Conservation (phyloP, 2,113 vertebrate species). For the Lagopus muta region DNA sequence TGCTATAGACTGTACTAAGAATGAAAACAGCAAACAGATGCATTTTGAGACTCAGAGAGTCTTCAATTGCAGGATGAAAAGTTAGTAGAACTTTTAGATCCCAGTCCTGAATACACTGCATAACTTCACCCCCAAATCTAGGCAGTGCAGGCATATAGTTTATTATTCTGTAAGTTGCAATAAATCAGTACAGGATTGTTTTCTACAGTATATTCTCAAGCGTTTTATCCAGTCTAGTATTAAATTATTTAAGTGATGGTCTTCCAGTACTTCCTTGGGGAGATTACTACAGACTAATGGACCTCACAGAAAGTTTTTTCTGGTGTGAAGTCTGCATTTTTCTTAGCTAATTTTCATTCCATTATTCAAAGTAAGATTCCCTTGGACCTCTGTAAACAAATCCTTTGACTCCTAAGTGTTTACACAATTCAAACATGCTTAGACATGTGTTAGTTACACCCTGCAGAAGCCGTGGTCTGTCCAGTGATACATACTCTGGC, state of each 20-base stretch:
- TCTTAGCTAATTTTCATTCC: background rate
- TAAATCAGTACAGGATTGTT: constrained; percentile 9
- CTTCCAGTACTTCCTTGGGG: background rate
- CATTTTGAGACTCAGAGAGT: background rate
- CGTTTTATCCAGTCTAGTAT: constrained; percentile 5
- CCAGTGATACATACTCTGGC: background rate
- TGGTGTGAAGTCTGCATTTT: constrained; percentile 8
- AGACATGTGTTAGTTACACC: background rate
- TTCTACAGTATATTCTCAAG: background rate
- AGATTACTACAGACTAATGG: background rate
- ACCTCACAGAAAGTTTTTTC: constrained; percentile 29
- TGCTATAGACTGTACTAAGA: background rate
- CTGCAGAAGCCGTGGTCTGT: background rate
- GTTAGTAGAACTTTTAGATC: background rate
- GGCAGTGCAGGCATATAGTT: background rate
- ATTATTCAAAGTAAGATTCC: background rate
- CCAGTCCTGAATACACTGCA: no score
- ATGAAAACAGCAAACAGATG: background rate
- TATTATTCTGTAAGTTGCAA: background rate
- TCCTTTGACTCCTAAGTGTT: background rate
- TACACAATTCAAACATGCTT: background rate
- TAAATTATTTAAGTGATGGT: constrained; percentile 49
- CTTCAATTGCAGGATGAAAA: background rate
- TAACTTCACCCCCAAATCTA: background rate
- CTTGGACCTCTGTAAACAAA: background rate